Evolutionary conservation across 2,113 vertebrate genomes (phyloP).

Genomic region (Carassius auratus): DNA sequence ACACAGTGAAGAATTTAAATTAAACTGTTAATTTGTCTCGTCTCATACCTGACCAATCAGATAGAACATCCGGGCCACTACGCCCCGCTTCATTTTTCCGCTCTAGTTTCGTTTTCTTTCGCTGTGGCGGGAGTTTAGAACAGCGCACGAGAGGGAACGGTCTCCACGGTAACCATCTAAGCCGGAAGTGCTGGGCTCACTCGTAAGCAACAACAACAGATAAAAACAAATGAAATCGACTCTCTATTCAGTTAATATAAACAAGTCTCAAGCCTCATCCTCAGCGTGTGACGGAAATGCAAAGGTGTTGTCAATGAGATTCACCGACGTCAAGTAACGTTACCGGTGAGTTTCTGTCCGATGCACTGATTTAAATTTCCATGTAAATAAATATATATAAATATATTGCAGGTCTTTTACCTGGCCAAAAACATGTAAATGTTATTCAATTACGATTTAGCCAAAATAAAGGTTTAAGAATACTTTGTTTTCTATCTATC

Average conservation of each 20-base stretch:
- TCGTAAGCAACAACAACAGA: background rate
- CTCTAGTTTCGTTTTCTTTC: background rate
- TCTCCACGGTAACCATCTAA: constrained; percentile 17
- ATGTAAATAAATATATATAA: background rate
- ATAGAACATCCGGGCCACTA: background rate
- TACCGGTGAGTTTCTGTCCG: background rate
- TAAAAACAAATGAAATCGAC: background rate
- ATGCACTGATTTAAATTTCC: background rate
- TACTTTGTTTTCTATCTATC: background rate
- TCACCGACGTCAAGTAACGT: background rate
- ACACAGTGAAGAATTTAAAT: background rate
- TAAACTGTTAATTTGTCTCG: background rate
- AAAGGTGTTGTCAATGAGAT: background rate
- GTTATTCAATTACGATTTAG: background rate
- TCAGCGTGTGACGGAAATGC: background rate
- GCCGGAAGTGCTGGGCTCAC: constrained; percentile 10
- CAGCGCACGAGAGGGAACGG: background rate
- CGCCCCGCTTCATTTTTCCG: background rate
- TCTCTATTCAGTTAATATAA: background rate
- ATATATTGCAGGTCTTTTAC: background rate
- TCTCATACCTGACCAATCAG: background rate
- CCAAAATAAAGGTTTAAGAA: background rate
- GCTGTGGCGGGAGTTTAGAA: constrained; percentile 17
- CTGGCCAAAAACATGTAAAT: background rate
- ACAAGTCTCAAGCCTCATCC: too few relatives aligned